Base-by-base conservation (phyloP, 1,140 invertebrate species). In the Drosophila sp. region DNA sequence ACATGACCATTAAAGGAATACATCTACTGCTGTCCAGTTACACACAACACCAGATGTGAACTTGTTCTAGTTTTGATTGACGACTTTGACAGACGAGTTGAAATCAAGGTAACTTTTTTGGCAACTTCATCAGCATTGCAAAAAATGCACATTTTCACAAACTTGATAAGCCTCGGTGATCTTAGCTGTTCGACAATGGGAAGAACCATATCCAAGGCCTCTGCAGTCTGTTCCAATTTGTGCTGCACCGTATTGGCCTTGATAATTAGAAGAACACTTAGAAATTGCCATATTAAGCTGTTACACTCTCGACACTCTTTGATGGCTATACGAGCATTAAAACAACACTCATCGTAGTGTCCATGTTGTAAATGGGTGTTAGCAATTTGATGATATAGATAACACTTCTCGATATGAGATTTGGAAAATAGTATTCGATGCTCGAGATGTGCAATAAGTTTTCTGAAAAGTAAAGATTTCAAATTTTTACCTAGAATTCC, bases 401-500 rank as follows among this genome's bases (percentile, higher is more conserved):
- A 91, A 5, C 76, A 83, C 14, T 78, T 91, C 9, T 91, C 90
- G 2, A 91, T 90, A 0, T 77, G 65, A 46, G 78, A 90, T 41
- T 79, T 83, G 4, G 90, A 69, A 69, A 89, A 91, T 5, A 48
- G 14, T 51, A 91, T 78, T 0, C 90, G 81, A 3, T 53, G 65
- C 13, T 91, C 90, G 9, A 91, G 32, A 2, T 77, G 77, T 0
- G 71, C 16, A 6, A 57, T 36, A 0, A 78, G 4, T 27, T 48
- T 71, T 6, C 80, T 83, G 16, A 9, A 16, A 16, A 45, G 0
- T 1, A 38, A n/a, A 6, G 0, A 48, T 13, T 13, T 13, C n/a
- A n/a, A n/a, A n/a, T n/a, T n/a, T n/a, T n/a, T n/a, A n/a, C n/a
- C n/a, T n/a, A n/a, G n/a, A n/a, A n/a, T n/a, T n/a, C n/a, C n/a